These are phyloP conservation scores for Cosmopolites sordidus DNA, from an alignment of 2,888 invertebrate species.

Conservation along the genomic window DNA sequence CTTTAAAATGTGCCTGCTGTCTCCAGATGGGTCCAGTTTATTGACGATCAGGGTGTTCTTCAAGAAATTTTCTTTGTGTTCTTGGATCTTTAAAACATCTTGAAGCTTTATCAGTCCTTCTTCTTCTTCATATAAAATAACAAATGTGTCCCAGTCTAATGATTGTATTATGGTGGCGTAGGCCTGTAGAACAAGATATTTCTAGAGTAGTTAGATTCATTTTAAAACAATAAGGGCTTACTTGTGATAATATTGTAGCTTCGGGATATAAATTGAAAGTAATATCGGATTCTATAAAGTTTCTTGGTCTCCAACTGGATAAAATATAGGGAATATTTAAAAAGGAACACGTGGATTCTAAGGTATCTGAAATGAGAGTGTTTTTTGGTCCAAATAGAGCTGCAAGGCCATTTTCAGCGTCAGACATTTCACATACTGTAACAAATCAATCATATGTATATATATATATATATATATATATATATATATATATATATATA, in stretches of 20 bases:
- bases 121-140: slow-evolving; percentile 74
- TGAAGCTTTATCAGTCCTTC: slow-evolving; percentile 73
- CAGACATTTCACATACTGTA: slow-evolving; percentile 12
- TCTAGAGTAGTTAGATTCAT: background rate
- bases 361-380: slow-evolving; percentile 60
- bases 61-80: slow-evolving; percentile 27
- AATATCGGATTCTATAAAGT: slow-evolving; percentile 1
- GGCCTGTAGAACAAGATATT: slow-evolving; percentile 42
- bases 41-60: slow-evolving; percentile 33
- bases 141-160: slow-evolving; percentile 72
- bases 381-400: slow-evolving; percentile 79
- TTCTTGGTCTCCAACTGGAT: slow-evolving; percentile 60
- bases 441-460: too few species aligned
- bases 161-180: slow-evolving; percentile 63
- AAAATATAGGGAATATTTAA: slow-evolving; percentile 84
- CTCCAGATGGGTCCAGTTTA: slow-evolving; percentile 34
- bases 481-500: too few species aligned
- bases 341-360: slow-evolving; percentile 77
- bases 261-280: slow-evolving; percentile 35
- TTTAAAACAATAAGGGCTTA: slow-evolving; percentile 9
- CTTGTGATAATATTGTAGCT: slow-evolving; percentile 57
- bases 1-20: slow-evolving; percentile 64
- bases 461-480: too few species aligned
- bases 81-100: slow-evolving; percentile 63
- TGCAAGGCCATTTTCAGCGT: slow-evolving; percentile 55